These are phyloP conservation scores for Antrozous pallidus DNA, from an alignment of 2,797 vertebrate genomes.

Conservation along the genomic window DNA sequence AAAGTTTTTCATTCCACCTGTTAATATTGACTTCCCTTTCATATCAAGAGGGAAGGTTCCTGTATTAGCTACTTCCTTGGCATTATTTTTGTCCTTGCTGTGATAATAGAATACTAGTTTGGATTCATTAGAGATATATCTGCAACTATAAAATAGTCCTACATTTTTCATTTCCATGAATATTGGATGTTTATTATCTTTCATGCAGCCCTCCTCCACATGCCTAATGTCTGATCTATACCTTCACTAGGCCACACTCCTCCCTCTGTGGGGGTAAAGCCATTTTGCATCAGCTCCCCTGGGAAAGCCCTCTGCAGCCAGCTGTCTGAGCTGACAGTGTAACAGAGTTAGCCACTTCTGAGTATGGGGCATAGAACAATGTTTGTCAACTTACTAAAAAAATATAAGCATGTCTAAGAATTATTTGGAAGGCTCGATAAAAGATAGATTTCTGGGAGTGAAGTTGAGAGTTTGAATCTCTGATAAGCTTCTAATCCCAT, in stretches of 20 bases:
- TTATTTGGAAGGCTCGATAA: background rate
- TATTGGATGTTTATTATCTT: background rate
- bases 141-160: background rate
- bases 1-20: background rate
- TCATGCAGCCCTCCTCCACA: background rate
- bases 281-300: background rate
- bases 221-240: background rate
- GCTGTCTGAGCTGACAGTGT: background rate
- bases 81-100: background rate
- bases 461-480: background rate
- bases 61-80: background rate
- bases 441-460: background rate
- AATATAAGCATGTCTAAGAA: background rate
- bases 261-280: background rate
- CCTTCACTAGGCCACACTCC: background rate
- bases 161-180: background rate
- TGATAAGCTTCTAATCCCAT: background rate
- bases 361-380: background rate
- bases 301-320: conserved; percentile 28
- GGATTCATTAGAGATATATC: background rate
- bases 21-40: background rate
- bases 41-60: background rate
- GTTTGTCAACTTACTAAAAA: background rate
- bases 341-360: background rate
- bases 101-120: conserved; percentile 17